phyloP scores from a whole-genome alignment of 2,797 vertebrate genomes.

The Astyanax mexicanus region DNA sequence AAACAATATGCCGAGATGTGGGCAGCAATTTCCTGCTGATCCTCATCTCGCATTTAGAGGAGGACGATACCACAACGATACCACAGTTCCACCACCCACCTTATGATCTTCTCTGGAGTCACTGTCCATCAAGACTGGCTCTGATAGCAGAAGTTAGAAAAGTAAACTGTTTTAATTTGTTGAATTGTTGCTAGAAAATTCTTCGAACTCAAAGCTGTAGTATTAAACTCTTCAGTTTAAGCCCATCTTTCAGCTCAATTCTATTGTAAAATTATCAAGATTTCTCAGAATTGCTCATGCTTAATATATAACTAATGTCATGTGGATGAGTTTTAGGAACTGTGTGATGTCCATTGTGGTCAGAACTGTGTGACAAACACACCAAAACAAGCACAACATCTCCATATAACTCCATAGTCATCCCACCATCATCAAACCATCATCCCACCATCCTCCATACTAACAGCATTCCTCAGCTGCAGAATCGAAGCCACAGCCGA shows the following conservation, averaged over 20 bases:
- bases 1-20: conserved; percentile 71
- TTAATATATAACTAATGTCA: too few species aligned
- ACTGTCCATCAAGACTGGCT: background rate
- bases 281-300: too few species aligned
- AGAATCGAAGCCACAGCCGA: background rate
- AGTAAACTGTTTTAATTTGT: too few species aligned
- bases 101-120: background rate
- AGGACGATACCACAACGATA: conserved; percentile 49
- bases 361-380: background rate
- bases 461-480: background rate
- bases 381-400: background rate
- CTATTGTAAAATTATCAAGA: too few species aligned
- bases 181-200: too few species aligned
- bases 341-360: background rate
- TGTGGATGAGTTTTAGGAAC: too few species aligned
- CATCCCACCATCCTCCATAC: background rate
- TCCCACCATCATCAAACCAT: too few species aligned
- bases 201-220: too few species aligned
- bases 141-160: too few species aligned
- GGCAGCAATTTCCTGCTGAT: conserved; percentile 67
- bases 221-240: too few species aligned
- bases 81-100: background rate
- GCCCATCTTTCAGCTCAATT: too few species aligned
- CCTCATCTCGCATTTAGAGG: conserved; percentile 56
- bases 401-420: too few species aligned